These are phyloP conservation scores for Hydropotes inermis DNA, from an alignment of 2,113 vertebrate genomes.

Conservation along the genomic window DNA sequence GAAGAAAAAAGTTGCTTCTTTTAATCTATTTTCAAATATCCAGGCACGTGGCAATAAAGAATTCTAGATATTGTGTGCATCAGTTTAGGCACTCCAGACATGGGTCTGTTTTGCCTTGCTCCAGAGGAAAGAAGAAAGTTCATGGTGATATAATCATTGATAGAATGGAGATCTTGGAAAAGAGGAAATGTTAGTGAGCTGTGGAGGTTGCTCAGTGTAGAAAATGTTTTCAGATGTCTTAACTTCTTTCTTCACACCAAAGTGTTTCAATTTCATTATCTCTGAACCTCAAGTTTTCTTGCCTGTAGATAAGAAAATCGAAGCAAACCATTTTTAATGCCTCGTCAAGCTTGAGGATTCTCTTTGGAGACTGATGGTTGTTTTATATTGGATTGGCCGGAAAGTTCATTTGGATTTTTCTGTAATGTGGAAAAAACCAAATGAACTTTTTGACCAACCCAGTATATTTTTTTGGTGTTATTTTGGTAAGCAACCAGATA, in stretches of 20 bases:
- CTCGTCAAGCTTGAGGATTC: background rate
- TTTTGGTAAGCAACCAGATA: background rate
- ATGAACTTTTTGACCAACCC: background rate
- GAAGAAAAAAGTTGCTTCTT: background rate
- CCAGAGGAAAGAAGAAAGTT: background rate
- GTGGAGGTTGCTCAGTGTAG: background rate
- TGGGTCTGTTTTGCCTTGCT: background rate
- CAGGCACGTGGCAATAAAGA: background rate
- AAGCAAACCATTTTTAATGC: background rate
- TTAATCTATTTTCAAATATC: background rate
- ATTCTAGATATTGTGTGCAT: background rate
- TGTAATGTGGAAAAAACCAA: background rate
- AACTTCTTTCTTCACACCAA: background rate
- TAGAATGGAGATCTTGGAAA: background rate
- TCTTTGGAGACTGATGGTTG: background rate
- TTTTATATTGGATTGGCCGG: background rate
- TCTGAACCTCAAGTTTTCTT: background rate
- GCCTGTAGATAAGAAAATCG: background rate
- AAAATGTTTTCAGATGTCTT: background rate
- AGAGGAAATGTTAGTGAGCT: background rate
- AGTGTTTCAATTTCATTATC: background rate
- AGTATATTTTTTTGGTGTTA: background rate
- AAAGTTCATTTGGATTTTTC: background rate
- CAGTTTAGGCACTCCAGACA: background rate
- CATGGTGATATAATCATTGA: background rate